phyloP scores from a whole-genome alignment of 1,140 invertebrate genomes.

The Notospermus geniculatus region DNA sequence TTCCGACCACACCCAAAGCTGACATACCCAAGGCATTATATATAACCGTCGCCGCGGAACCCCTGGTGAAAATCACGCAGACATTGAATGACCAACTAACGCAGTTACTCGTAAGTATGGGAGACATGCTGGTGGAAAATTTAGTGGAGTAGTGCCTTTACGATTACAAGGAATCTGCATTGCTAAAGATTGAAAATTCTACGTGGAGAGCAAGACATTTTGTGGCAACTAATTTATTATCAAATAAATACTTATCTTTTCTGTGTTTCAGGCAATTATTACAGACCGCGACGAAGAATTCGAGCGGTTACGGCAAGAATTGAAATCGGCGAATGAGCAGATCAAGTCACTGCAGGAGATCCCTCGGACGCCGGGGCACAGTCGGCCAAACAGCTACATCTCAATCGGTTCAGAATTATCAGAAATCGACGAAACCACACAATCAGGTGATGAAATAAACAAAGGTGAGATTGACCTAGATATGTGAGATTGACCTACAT shows the following conservation, averaged over 20 bases:
- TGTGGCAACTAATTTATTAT: too few species aligned
- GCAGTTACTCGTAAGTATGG: conserved; percentile 33
- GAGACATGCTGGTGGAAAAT: too few species aligned
- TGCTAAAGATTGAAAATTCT: too few species aligned
- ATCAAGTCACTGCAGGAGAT: conserved; percentile 60
- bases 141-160: too few species aligned
- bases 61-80: conserved; percentile 17
- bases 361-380: conserved; percentile 29
- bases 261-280: conserved; percentile 64
- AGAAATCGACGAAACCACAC: conserved; percentile 10
- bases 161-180: too few species aligned
- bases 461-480: too few species aligned
- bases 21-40: conserved; percentile 3
- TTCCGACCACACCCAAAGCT: too few species aligned
- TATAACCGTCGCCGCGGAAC: conserved; percentile 17
- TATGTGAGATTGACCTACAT: too few species aligned
- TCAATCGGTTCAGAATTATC: conserved; percentile 27
- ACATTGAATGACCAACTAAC: conserved; percentile 10
- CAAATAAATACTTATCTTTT: background rate
- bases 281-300: conserved; percentile 74
- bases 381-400: conserved; percentile 28
- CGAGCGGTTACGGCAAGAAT: conserved; percentile 69
- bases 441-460: background rate
- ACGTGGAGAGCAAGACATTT: too few species aligned
- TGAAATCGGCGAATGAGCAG: conserved; percentile 70